These are phyloP conservation scores for Canis aureus DNA, from an alignment of 2,113 vertebrate genomes.

Conservation along the genomic window DNA sequence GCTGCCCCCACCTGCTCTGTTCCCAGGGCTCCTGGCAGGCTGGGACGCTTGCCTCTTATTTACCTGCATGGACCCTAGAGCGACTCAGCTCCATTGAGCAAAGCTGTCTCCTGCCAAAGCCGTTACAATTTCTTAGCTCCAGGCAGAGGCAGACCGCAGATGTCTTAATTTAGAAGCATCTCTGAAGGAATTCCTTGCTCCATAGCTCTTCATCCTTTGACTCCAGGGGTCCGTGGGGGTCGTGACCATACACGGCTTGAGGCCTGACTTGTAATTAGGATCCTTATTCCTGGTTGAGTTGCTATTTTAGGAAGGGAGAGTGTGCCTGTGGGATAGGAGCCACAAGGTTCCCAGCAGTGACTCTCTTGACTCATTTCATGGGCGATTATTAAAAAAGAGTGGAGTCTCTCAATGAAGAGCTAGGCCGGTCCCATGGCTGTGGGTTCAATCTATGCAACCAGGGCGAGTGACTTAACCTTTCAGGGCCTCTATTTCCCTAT, in stretches of 20 bases:
- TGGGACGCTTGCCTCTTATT: background rate
- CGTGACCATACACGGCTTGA: background rate
- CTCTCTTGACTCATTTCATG: background rate
- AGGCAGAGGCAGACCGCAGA: constrained; percentile 72
- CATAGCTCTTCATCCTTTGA: background rate
- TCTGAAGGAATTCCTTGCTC: constrained; percentile 65
- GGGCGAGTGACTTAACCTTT: background rate
- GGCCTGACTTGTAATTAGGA: background rate
- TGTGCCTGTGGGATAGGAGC: fast-evolving
- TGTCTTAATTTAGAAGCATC: constrained; percentile 80
- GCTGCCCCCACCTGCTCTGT: fast-evolving
- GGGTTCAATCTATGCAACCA: fast-evolving
- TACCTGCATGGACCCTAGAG: constrained; percentile 69
- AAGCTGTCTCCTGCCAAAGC: constrained; percentile 77
- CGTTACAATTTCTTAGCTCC: constrained; percentile 71
- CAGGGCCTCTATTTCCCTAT: background rate
- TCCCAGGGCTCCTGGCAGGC: background rate
- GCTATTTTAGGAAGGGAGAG: background rate
- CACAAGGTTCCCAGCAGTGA: fast-evolving
- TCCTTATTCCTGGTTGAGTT: background rate
- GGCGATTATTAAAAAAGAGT: fast-evolving
- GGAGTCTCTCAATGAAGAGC: fast-evolving
- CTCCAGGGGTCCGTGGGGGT: constrained; percentile 9
- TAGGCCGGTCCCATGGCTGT: background rate
- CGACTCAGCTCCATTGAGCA: constrained; percentile 45